These are phyloP conservation scores for Aphis craccivora DNA, from an alignment of 1,140 invertebrate genomes.

Conservation along the genomic window DNA sequence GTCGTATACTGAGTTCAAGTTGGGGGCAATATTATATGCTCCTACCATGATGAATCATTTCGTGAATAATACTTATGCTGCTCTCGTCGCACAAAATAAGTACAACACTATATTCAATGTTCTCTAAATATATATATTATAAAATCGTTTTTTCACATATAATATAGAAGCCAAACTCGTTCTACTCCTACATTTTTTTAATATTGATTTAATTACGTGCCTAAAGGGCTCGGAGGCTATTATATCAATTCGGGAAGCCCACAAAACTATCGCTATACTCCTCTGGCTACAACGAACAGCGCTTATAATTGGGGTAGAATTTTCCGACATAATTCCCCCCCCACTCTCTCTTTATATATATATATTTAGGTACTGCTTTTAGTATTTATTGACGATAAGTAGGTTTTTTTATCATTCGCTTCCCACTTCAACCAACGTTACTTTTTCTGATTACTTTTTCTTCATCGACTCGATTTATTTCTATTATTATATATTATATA, in stretches of 20 bases:
- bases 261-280: not conserved
- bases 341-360: not conserved
- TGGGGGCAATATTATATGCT: not conserved
- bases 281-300: not conserved
- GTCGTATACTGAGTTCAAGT: not conserved
- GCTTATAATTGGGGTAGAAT: conserved; percentile 30
- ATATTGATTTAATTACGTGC: conserved; percentile 5
- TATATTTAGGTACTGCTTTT: not conserved
- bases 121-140: not conserved
- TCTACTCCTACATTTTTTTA: not conserved
- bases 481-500: not conserved
- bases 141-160: not conserved
- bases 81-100: not conserved
- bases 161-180: conserved; percentile 38
- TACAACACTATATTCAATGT: not conserved
- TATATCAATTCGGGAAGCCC: conserved; percentile 45
- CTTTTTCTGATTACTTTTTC: not conserved
- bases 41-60: not conserved
- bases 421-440: not conserved
- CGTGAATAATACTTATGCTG: not conserved
- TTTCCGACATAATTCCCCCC: not conserved
- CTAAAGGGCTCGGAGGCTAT: not conserved
- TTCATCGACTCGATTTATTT: not conserved
- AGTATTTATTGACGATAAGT: not conserved
- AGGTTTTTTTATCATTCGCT: not conserved